Base-by-base conservation (phyloP, 37 sponge, comb jelly and placozoan species). In the Aphrocallistes beatrix region DNA sequence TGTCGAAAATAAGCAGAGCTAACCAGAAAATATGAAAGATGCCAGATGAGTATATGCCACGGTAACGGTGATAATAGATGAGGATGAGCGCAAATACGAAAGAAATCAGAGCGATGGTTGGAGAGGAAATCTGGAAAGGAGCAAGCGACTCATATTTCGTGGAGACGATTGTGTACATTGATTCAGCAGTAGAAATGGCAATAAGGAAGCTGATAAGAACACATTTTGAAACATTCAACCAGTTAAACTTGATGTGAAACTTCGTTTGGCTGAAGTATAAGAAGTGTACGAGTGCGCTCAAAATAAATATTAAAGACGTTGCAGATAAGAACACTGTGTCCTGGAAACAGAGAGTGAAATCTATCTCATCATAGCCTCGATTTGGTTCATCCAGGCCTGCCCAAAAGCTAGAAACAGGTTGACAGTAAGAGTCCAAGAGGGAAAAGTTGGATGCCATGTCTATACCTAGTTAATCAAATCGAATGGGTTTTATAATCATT, bases 331-430 rank as follows among this genome's bases (percentile, higher is more conserved):
- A 45, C 38, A 88, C 88, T 32, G 92, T 92, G 87, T 96, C 96
- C 38, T 91, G 85, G 84, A 96, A 96, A 39, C 96, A 96, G 81
- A 90, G 88, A 21, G 94, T 38, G 32, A 96, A 81, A 84, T 96
- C 96, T 60, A 91, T 87, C 49, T 87, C 69, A 38, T 92, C 92
- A 36, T 89, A 89, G 42, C 89, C 87, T 6, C 21, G 8, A 3
- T 3, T 28, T 19, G 75, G 75, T 3, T 60, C 34, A 13, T 60
- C 75, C 34, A 60, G 75, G 28, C 17, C 19, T 21, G 25, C 23
- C 86, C 86, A 86, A 37, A 86, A 86, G 19, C 37, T 25, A 8
- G 86, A 86, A 6, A 86, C 82, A 81, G 86, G 86, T 17, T 86
- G 16, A 37, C 86, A 86, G 13, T n/a, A 84, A 10, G 83, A 82